Percentiles rank a stretch among this genome's conserved stretches.
These are phyloP conservation scores for Copsychus sechellarum DNA, from an alignment of 2,113 vertebrate genomes.

Conservation along the genomic window DNA sequence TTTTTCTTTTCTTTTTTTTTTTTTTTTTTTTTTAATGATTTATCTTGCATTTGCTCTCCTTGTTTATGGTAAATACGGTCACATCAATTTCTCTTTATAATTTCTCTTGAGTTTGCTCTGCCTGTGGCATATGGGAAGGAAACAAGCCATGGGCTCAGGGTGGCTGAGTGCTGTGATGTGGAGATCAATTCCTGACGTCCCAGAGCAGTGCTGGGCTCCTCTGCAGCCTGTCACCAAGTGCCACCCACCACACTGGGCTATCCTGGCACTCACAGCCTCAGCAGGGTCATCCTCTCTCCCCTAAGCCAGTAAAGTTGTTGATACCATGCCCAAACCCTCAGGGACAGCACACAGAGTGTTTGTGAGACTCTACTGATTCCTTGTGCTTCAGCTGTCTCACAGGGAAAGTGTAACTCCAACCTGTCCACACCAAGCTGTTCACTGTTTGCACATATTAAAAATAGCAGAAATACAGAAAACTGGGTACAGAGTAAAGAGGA, in stretches of 20 bases:
- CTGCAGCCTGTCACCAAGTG: background rate
- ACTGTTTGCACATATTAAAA: background rate
- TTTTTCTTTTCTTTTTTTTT: background rate
- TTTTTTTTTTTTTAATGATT: background rate
- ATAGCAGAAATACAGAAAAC: background rate
- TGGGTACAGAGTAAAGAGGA: background rate
- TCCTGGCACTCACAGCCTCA: background rate
- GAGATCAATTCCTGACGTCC: background rate
- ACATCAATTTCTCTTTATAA: rapidly evolving
- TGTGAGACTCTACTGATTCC: background rate
- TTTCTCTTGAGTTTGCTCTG: background rate
- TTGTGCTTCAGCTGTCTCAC: background rate
- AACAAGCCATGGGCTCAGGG: background rate
- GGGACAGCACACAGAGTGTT: background rate
- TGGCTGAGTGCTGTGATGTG: background rate
- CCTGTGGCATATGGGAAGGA: background rate
- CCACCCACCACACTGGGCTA: background rate
- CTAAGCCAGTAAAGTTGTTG: background rate
- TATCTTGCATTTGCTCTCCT: background rate
- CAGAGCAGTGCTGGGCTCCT: background rate
- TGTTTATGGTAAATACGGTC: background rate
- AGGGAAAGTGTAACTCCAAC: background rate
- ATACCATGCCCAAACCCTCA: background rate
- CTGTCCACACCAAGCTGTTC: background rate
- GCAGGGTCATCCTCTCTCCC: background rate